These are phyloP conservation scores for Sarcophaga carnaria DNA, from an alignment of 2,888 invertebrate species.

Conservation along the genomic window DNA sequence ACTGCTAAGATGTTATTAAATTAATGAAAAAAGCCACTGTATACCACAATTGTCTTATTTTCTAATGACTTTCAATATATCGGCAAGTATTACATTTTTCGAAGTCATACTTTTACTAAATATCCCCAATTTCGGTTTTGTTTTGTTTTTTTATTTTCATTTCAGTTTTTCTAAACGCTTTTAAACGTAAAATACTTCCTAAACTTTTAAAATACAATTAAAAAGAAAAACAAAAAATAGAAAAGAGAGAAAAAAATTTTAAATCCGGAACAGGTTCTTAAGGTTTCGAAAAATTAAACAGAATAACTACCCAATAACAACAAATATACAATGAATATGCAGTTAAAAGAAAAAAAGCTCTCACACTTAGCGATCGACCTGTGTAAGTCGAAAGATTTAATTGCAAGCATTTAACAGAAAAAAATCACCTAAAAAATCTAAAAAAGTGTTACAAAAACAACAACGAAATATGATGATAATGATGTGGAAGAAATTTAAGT, in stretches of 20 bases:
- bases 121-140: too few species aligned
- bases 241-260: background rate
- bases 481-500: background rate
- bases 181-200: constrained; percentile 37
- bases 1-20: too few species aligned
- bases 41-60: background rate
- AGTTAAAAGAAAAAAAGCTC: background rate
- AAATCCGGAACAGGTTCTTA: background rate
- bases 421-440: background rate
- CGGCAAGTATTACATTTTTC: background rate
- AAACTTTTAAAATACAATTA: constrained; percentile 56
- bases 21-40: background rate
- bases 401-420: background rate
- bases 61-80: background rate
- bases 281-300: background rate
- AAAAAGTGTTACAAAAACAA: background rate
- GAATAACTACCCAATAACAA: background rate
- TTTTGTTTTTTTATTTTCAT: too few species aligned
- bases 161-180: background rate
- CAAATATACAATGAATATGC: too few species aligned
- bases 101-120: background rate
- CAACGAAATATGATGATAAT: background rate
- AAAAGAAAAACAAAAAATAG: background rate
- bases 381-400: background rate
- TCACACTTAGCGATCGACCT: background rate